Evolutionary conservation across 2,113 vertebrate species (phyloP), one percentile per base, ranked within the genome.

Genomic region (Furnarius figulus): DNA sequence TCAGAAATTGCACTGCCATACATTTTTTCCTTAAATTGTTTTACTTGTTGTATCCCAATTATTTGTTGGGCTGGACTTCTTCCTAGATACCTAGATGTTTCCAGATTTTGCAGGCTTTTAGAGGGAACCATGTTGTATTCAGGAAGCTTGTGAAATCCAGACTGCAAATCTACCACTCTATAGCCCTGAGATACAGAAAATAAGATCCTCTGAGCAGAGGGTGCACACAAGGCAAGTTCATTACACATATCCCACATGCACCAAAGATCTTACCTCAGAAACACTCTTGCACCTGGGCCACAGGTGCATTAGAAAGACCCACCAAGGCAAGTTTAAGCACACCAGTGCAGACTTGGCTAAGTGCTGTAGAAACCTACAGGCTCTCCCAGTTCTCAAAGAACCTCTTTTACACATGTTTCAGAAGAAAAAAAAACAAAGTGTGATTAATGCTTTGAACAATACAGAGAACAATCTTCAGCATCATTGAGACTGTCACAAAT

Each of bases 361-460:
- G 37, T 0, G 0, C 37, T 50, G n/a, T 5, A 65, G 31, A 31
- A 40, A 67, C 62, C 24, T 44, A 18, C 25, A 39, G 37, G 8
- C 6, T 56, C 75, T 61, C 42, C 67, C 19, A 53, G n/a, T 14
- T 46, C 66, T 58, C 28, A 63, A 59, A 80, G 12, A 25, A 17
- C 5, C 25, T 28, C 12, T 56, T 79, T 42, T 59, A 65, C 25
- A 24, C 14, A 62, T 47, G 18, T 53, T 85, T 65, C 35, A 33
- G n/a, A 88, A 68, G n/a, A 12, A 20, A 24, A 20, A 24, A 46
- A 63, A 71, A 19, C 9, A 9, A 8, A 42, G 39, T 0, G 3
- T 9, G 20, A 81, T 33, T 50, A 73, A 80, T n/a, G 9, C 22
- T 66, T 37, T 28, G 15, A 49, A 27, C 39, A 73, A 76, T 11